Conservation (phyloP, 2,113 vertebrate genomes). For the Eurypyga helias region DNA sequence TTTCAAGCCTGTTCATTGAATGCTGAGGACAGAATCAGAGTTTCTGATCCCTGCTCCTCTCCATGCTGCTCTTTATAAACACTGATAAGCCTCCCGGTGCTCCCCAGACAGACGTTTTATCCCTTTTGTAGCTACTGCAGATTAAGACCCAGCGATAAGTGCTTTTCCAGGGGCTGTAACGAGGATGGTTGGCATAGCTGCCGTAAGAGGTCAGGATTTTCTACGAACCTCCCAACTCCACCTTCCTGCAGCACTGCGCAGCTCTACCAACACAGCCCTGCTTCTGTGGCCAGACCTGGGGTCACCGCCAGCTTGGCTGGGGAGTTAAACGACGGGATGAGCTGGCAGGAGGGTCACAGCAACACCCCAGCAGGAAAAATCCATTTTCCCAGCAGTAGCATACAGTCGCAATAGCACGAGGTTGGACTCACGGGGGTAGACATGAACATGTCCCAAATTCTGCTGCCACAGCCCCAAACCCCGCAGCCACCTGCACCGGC, state of each 20-base stretch:
- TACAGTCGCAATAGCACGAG: not conserved
- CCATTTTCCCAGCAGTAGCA: not conserved
- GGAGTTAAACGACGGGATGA: no score
- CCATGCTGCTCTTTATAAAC: not conserved
- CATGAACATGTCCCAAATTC: rapidly evolving
- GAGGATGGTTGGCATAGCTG: not conserved
- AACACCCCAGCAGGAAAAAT: not conserved
- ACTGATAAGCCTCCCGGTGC: rapidly evolving
- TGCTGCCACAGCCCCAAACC: not conserved
- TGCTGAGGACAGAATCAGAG: rapidly evolving
- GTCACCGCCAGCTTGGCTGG: not conserved
- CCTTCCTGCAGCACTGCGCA: not conserved
- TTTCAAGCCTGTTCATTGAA: not conserved
- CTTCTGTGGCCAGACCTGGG: not conserved
- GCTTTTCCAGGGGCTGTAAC: not conserved
- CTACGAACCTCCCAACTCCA: not conserved
- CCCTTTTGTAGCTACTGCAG: not conserved
- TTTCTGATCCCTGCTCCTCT: not conserved
- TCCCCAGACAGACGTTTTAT: not conserved
- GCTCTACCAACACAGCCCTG: not conserved
- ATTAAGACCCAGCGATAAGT: not conserved
- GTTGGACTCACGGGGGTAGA: not conserved
- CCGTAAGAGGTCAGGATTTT: not conserved
- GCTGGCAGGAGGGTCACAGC: not conserved
- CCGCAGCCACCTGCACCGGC: rapidly evolving